phyloP scores from a whole-genome alignment of 1,140 invertebrate species.

The Drosophila bifasciata region DNA sequence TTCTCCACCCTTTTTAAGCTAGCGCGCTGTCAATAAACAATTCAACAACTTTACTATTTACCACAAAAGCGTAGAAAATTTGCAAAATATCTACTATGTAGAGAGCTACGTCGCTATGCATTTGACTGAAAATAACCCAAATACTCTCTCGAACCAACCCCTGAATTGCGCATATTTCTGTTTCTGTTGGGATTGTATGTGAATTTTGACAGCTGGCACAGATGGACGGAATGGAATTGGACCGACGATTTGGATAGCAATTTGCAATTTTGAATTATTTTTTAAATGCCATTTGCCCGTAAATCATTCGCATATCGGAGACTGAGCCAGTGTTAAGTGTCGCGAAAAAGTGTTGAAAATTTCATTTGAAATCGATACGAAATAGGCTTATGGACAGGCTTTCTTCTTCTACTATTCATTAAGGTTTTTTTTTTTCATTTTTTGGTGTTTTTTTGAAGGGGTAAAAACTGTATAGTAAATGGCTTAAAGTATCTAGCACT shows the following conservation, averaged over 20 bases:
- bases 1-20: slow-evolving; percentile 9
- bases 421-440: slow-evolving; percentile 19
- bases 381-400: slow-evolving; percentile 31
- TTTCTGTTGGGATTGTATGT: slow-evolving; percentile 23
- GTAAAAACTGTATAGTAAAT: slow-evolving; percentile 1
- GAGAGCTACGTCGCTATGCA: slow-evolving; percentile 47
- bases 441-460: slow-evolving; percentile 12
- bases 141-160: neutral
- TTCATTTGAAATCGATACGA: slow-evolving; percentile 47
- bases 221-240: slow-evolving; percentile 17
- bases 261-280: slow-evolving; percentile 73
- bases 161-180: slow-evolving; percentile 40
- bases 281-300: slow-evolving; percentile 69
- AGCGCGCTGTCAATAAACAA: slow-evolving; percentile 60
- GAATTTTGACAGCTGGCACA: slow-evolving; percentile 55
- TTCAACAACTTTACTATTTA: slow-evolving; percentile 49
- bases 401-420: slow-evolving; percentile 21
- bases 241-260: slow-evolving; percentile 41
- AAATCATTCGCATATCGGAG: slow-evolving; percentile 64
- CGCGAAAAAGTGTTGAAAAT: slow-evolving; percentile 45
- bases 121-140: slow-evolving; percentile 37
- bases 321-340: slow-evolving; percentile 4
- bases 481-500: slow-evolving; percentile 44
- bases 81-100: slow-evolving; percentile 58
- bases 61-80: slow-evolving; percentile 68